Evolutionary conservation across 2,888 invertebrate genomes (phyloP), one percentile per base, ranked within the genome.

Genomic region (Nemotelus nigrinus): DNA sequence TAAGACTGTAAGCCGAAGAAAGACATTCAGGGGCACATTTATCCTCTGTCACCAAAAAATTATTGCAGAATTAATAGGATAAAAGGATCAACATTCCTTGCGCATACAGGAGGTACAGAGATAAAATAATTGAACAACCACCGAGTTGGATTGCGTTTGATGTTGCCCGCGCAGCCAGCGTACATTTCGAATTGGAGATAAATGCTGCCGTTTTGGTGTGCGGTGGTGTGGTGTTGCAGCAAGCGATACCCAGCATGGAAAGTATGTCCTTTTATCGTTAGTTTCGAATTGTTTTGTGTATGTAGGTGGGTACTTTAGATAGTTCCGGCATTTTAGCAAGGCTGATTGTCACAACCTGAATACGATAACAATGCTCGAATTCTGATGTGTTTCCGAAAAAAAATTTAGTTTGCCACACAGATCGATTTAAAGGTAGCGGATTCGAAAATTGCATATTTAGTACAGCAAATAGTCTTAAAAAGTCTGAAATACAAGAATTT

Each of bases 51-150:
- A 50, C 70, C 10, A 7, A 65, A 39, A 43, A 70, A 53, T 43
- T 53, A 53, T 70, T 53, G 70, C 70, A 70, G 70, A 70, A 70
- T 70, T 70, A 53, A 70, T 53, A 70, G 55, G 70, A 70, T 70
- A 70, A 70, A 67, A 70, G 55, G 70, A 70, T 70, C 55, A 70
- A 70, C 70, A 70, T 70, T 70, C 70, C 55, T 41, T 47, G 5
- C 70, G 6, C 39, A 39, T n/a, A 10, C 55, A 53, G 70, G 70
- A 53, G 70, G 70, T 70, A 50, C 55, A n/a, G 41, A 50, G 41
- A 39, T 8, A 70, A 55, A 53, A 47, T 41, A 70, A 53, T 55
- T 70, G 53, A 70, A 43, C 43, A 44, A 70, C 70, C 55, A 55
- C 70, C 55, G 43, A 2, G 45, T 5, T 8, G 53, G 4, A 45